Evolutionary conservation across 2,797 vertebrate genomes (phyloP), one percentile per base, ranked within the genome.

Genomic region (Poecilia picta): DNA sequence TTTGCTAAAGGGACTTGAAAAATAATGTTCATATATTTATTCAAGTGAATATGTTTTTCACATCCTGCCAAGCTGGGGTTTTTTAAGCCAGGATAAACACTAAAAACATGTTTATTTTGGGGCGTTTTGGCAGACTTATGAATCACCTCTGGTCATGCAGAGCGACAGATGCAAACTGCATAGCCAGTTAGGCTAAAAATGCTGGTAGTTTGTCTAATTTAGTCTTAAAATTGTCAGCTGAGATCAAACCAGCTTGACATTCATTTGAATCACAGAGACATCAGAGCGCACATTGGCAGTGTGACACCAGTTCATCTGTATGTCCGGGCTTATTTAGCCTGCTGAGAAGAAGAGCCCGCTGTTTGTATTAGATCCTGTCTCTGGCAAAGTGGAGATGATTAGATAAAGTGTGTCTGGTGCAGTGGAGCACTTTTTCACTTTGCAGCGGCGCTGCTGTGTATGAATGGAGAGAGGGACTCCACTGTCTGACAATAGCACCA

Each of bases 391-490:
- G 89, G 91, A 83, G 86, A 88, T 79, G 78, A 96, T 96, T 95
- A 95, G 92, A 95, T 95, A 91, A 95, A 95, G 92, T 78, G 85
- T 76, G 75, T 89, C 92, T 93, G 76, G 88, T 87, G 92, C 94
- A 95, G 92, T 76, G 89, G 89, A 95, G 89, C 81, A 79, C 87
- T 93, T 88, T 85, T 88, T 87, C 91, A 93, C 90, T 92, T 92
- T 88, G 92, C 85, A 85, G 85, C 73, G 85, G 84, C 82, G 28
- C 83, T 62, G 88, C 31, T 84, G 87, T 80, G 84, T 87, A 86
- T 88, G 89, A 88, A 84, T 51, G 81, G 81, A 84, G 83, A 83
- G 66, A 87, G 68, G 81, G 78, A 81, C 86, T 88, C 79, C 53
- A 73, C 84, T 78, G 78, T 88, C 81, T 77, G 78, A 89, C 84